A percentile compares a stretch with the other conserved stretches of the same genome.
Conservation (phyloP, 2,888 invertebrate genomes). For the Tipula unca region DNA sequence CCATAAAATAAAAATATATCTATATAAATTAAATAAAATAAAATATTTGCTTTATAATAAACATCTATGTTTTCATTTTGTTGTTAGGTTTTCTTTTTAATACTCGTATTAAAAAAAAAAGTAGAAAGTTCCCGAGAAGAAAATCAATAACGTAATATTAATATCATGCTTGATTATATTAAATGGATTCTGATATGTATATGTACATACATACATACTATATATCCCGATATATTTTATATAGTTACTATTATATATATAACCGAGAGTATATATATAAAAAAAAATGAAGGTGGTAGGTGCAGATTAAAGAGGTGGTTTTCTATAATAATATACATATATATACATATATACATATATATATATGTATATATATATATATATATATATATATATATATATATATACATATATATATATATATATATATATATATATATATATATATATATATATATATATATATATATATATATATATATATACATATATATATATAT, state of each 20-base stretch:
- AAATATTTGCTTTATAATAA: background rate
- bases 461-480: no score
- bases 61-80: background rate
- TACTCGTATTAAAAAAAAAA: background rate
- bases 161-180: slow-evolving; percentile 8
- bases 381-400: no score
- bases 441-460: no score
- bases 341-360: no score
- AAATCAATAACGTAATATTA: slow-evolving; percentile 8
- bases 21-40: background rate
- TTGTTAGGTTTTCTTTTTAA: background rate
- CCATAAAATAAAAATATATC: background rate
- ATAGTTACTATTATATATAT: background rate
- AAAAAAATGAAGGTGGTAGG: background rate
- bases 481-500: no score
- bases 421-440: no score
- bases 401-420: no score
- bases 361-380: no score
- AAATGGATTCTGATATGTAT: slow-evolving; percentile 8
- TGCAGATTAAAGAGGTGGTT: background rate
- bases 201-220: background rate
- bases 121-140: background rate
- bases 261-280: no score
- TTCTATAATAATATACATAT: no score
- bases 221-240: background rate